Evolutionary conservation across 2,113 vertebrate species (phyloP).

Genomic region (Panurus biarmicus): DNA sequence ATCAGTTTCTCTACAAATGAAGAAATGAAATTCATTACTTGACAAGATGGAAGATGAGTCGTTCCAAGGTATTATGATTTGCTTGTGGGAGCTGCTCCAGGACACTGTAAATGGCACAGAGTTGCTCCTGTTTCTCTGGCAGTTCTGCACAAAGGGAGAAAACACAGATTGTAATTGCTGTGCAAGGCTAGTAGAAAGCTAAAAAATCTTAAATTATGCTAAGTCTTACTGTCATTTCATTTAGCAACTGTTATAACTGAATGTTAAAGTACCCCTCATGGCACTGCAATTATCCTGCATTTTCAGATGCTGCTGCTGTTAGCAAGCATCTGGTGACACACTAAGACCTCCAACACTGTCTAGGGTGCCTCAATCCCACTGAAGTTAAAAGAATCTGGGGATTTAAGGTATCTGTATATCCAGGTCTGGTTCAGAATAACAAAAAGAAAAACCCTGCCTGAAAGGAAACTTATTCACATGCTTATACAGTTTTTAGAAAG

Average conservation of each 20-base stretch:
- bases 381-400: neutral
- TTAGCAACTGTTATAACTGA: neutral
- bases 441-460: neutral
- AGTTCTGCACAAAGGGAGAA: constrained; percentile 72
- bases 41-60: constrained; percentile 94
- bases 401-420: neutral
- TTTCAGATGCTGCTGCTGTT: neutral
- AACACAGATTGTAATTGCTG: neutral
- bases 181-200: neutral
- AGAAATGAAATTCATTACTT: constrained; percentile 70
- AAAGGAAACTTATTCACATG: neutral
- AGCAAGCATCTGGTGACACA: neutral
- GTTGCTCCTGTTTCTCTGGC: constrained; percentile 89
- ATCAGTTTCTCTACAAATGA: neutral
- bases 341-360: neutral
- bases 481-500: neutral
- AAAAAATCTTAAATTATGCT: neutral
- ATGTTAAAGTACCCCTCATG: neutral
- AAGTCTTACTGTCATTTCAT: neutral
- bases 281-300: neutral
- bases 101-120: constrained; percentile 84
- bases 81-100: constrained; percentile 86
- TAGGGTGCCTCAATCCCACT: neutral
- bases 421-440: neutral
- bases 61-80: constrained; percentile 86